Evolutionary conservation across 2,113 vertebrate genomes (phyloP).

Genomic region (Recurvirostra avosetta): DNA sequence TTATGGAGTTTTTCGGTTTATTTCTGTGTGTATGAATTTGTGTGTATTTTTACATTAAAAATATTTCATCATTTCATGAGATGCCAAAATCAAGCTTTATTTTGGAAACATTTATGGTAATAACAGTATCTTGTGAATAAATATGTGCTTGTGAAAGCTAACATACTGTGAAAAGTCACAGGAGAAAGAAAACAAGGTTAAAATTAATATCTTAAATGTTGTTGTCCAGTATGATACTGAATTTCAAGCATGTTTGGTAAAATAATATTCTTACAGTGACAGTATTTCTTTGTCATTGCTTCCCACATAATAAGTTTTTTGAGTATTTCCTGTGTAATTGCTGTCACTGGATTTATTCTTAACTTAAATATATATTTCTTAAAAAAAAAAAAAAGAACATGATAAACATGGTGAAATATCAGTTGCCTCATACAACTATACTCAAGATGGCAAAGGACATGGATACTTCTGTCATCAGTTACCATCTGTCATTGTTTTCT

Average conservation of each 20-base stretch:
- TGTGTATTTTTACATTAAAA: background rate
- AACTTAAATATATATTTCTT: background rate
- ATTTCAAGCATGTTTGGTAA: conserved; percentile 39
- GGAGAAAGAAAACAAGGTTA: background rate
- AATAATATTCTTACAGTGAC: background rate
- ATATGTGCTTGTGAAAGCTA: background rate
- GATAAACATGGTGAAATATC: conserved; percentile 65
- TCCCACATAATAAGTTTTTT: conserved; percentile 38
- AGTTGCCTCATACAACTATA: conserved; percentile 28
- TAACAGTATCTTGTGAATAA: background rate
- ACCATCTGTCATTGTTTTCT: background rate
- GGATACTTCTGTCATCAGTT: background rate
- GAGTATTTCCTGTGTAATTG: conserved; percentile 51
- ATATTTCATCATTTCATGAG: background rate
- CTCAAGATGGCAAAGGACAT: background rate
- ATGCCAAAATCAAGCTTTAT: background rate
- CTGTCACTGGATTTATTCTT: conserved; percentile 61
- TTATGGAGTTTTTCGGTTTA: background rate
- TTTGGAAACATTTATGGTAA: background rate
- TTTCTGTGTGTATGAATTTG: background rate
- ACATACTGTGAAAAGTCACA: background rate
- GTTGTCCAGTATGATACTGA: background rate
- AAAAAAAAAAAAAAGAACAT: background rate
- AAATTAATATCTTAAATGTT: background rate
- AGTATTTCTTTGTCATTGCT: conserved; percentile 18